Percentiles rank a stretch among this genome's conserved stretches.
Evolutionary conservation across 2,888 invertebrate species (phyloP).

Genomic region (Chaetogeoica ovagalla): DNA sequence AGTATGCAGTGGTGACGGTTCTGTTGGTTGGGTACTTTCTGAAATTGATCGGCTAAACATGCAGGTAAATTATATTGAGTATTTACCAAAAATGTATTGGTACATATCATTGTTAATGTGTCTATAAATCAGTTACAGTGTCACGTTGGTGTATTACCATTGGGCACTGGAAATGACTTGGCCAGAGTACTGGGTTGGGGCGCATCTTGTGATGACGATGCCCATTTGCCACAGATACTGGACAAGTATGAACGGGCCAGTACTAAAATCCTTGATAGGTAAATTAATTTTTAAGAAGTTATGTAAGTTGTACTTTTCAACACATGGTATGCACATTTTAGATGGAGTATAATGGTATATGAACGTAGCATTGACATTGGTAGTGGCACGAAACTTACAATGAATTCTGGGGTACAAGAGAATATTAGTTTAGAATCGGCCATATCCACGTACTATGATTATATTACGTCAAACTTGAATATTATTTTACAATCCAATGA

Average conservation of each 20-base stretch:
- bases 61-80: constrained; percentile 71
- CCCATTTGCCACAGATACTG: constrained; percentile 85
- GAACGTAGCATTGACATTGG: constrained; percentile 72
- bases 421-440: constrained; percentile 56
- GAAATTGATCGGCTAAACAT: constrained; percentile 93
- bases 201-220: constrained; percentile 91
- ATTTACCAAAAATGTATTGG: neutral
- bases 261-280: constrained; percentile 95
- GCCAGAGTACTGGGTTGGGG: constrained; percentile 97
- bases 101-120: constrained; percentile 14
- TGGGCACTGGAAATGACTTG: constrained; percentile 95
- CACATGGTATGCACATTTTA: constrained; percentile 58
- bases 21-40: constrained; percentile 96
- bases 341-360: constrained; percentile 95
- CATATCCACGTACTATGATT: constrained; percentile 75
- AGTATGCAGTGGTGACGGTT: constrained; percentile 97
- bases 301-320: constrained; percentile 7
- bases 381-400: constrained; percentile 54
- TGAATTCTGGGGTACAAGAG: constrained; percentile 53
- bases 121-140: constrained; percentile 74
- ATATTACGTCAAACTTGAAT: constrained; percentile 77
- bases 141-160: constrained; percentile 90
- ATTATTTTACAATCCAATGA: constrained; percentile 84
- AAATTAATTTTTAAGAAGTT: constrained; percentile 52
- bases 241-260: constrained; percentile 96